phyloP scores from a whole-genome alignment of 2,888 invertebrate species.

The Tubiluchus corallicola region DNA sequence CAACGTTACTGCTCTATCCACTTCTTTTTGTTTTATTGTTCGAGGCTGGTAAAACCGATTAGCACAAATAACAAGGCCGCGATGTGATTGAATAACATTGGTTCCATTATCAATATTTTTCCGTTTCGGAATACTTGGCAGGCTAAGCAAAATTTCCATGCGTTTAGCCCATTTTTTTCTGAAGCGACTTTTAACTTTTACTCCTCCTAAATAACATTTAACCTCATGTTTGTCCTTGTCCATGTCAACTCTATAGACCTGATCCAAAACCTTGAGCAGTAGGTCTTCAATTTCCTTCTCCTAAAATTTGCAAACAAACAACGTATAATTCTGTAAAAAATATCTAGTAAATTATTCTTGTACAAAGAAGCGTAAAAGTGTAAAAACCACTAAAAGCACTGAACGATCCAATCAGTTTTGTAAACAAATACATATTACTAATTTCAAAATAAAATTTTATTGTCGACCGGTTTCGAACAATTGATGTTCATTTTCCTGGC shows the following conservation, averaged over 20 bases:
- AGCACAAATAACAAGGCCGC: background rate
- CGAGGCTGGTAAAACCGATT: background rate
- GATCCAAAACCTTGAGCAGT: background rate
- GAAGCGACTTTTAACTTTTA: background rate
- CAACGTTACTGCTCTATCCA: background rate
- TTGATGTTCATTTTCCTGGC: too few species aligned
- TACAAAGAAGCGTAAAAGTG: too few species aligned
- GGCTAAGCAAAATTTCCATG: background rate
- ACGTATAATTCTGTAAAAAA: too few species aligned
- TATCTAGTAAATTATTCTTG: too few species aligned
- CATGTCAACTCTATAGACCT: background rate
- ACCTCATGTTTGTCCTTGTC: background rate
- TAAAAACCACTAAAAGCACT: too few species aligned
- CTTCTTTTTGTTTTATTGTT: background rate
- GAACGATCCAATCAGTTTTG: too few species aligned
- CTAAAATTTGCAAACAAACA: too few species aligned
- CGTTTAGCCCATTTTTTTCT: background rate
- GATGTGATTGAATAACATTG: too few species aligned
- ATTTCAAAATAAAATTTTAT: too few species aligned
- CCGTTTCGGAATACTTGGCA: too few species aligned
- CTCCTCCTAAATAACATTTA: background rate
- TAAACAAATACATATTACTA: too few species aligned
- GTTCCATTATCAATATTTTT: background rate
- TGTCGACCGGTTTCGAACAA: too few species aligned
- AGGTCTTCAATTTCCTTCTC: background rate